Evolutionary conservation across 2,113 vertebrate genomes (phyloP).

Genomic region (Sinocyclocheilus anophthalmus): DNA sequence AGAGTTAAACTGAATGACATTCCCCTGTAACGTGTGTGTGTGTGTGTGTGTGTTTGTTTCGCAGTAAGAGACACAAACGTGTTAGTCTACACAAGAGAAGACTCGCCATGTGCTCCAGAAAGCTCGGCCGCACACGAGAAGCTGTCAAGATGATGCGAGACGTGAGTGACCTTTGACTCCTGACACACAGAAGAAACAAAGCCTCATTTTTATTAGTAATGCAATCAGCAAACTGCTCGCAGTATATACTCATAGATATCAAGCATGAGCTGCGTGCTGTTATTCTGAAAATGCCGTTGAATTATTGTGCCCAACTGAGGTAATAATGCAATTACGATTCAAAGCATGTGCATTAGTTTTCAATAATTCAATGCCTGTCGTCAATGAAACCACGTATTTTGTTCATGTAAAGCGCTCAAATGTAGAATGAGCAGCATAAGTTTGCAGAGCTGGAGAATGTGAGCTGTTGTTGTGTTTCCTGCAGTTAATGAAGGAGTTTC

Average conservation of each 20-base stretch:
- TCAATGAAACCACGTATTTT: not conserved
- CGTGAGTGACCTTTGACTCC: slow-evolving; percentile 77
- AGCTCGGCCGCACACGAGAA: slow-evolving; percentile 95
- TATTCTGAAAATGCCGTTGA: too few species aligned
- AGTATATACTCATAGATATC: too few species aligned
- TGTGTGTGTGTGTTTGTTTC: slow-evolving; percentile 50
- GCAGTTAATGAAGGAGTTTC: slow-evolving; percentile 99
- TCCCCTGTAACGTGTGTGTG: not conserved
- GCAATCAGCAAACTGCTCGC: not conserved
- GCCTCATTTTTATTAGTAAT: not conserved
- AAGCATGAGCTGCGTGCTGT: too few species aligned
- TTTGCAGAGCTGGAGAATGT: not conserved
- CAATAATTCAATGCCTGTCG: not conserved
- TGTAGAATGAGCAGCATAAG: too few species aligned
- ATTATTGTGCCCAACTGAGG: not conserved
- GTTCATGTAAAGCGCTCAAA: too few species aligned
- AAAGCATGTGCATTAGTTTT: too few species aligned
- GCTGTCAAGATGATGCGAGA: slow-evolving; percentile 99
- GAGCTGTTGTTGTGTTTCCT: slow-evolving; percentile 72
- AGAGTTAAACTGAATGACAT: too few species aligned
- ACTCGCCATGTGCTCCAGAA: slow-evolving; percentile 98
- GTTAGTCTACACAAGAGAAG: slow-evolving; percentile 98
- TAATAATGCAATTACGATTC: not conserved
- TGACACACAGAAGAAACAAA: not conserved
- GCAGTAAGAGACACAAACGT: slow-evolving; percentile 98